phyloP scores from a whole-genome alignment of 2,888 invertebrate species.

The Melanostoma mellinum region DNA sequence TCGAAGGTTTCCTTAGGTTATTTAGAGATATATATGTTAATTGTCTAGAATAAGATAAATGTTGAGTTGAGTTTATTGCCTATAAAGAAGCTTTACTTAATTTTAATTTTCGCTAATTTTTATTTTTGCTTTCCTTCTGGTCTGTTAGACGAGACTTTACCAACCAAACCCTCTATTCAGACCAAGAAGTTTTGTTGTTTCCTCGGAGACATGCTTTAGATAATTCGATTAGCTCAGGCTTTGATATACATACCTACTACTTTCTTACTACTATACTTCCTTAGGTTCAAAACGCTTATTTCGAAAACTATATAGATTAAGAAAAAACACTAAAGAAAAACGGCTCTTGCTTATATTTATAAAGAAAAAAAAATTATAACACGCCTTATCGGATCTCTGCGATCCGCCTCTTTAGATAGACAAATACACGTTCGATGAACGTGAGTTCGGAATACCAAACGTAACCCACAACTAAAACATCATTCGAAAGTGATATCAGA shows the following conservation, averaged over 20 bases:
- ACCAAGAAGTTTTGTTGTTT: slow-evolving; percentile 36
- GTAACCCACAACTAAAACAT: slow-evolving; percentile 40
- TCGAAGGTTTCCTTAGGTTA: background rate
- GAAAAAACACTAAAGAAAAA: slow-evolving; percentile 54
- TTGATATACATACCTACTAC: background rate
- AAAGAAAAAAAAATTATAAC: slow-evolving; percentile 21
- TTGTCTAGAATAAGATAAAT: slow-evolving; percentile 36
- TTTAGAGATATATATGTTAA: slow-evolving; percentile 14
- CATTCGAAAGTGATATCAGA: slow-evolving; percentile 78
- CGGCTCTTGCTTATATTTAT: slow-evolving; percentile 58
- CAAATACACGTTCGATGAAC: slow-evolving; percentile 69
- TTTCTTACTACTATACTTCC: too few relatives aligned
- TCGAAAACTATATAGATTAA: slow-evolving; percentile 47
- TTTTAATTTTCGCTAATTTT: slow-evolving; percentile 45
- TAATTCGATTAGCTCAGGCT: background rate
- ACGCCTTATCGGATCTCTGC: slow-evolving; percentile 16
- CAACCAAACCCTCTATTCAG: slow-evolving; percentile 9
- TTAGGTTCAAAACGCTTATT: slow-evolving; percentile 74
- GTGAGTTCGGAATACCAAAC: slow-evolving; percentile 70
- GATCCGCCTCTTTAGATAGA: slow-evolving; percentile 12
- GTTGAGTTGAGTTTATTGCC: slow-evolving; percentile 34
- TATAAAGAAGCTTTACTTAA: slow-evolving; percentile 48
- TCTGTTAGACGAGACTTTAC: background rate
- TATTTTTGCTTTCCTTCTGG: slow-evolving; percentile 52
- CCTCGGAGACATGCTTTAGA: slow-evolving; percentile 49